phyloP scores from a whole-genome alignment of 2,797 vertebrate species.

The Echiichthys vipera region DNA sequence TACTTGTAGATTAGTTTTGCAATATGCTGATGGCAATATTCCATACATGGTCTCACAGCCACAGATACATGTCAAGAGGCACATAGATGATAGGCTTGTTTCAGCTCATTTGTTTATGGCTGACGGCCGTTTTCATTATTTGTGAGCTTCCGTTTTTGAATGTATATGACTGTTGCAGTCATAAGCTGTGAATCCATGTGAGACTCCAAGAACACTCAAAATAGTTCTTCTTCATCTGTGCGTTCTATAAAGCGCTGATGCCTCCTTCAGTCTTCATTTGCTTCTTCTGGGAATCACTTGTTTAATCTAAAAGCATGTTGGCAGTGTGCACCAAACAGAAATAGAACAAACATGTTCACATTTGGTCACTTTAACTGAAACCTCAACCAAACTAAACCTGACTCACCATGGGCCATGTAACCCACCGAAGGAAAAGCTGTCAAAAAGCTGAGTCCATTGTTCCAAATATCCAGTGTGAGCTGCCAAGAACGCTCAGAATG shows the following conservation, averaged over 20 bases:
- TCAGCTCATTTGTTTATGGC: constrained; percentile 45
- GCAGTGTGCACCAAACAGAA: neutral
- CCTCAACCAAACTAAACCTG: no score
- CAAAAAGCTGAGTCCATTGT: no score
- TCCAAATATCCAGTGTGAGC: constrained; percentile 27
- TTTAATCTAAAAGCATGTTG: neutral
- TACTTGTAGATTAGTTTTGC: neutral
- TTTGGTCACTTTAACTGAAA: no score
- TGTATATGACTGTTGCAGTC: constrained; percentile 40
- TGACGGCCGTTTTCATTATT: constrained; percentile 52
- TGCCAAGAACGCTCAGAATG: constrained; percentile 16
- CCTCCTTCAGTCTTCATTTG: constrained; percentile 2
- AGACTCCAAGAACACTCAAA: constrained; percentile 33
- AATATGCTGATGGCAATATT: constrained; percentile 13
- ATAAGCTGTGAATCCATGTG: constrained; percentile 27
- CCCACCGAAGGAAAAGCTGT: no score
- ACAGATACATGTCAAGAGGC: constrained; percentile 22
- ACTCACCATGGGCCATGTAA: no score
- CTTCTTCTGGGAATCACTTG: constrained; percentile 18
- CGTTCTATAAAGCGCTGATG: constrained; percentile 5
- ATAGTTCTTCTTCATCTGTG: constrained; percentile 22
- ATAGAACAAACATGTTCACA: neutral
- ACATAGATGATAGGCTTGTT: constrained; percentile 9
- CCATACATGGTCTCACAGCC: neutral
- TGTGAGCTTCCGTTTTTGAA: constrained; percentile 28